Conservation (phyloP, 2,888 invertebrate species). For the Choreutis nemorana region DNA sequence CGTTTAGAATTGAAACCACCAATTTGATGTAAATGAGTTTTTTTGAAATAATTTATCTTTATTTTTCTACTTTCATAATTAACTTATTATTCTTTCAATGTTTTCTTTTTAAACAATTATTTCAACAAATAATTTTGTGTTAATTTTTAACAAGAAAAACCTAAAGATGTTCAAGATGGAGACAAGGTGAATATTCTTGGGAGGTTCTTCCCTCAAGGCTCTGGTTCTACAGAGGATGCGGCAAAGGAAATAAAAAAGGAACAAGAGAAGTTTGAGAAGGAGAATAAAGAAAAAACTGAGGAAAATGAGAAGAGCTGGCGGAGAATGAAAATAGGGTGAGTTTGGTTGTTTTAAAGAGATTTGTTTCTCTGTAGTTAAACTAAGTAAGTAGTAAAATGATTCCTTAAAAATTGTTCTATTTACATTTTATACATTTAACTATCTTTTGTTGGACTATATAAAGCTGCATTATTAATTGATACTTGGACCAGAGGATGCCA, state of each 20-base stretch:
- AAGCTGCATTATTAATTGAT: too few relatives aligned
- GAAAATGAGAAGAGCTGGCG: slow-evolving; percentile 76
- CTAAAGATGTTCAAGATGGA: slow-evolving; percentile 22
- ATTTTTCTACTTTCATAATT: slow-evolving; percentile 6
- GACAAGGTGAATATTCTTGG: slow-evolving; percentile 59
- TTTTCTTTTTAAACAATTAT: neutral
- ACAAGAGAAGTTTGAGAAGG: slow-evolving; percentile 63
- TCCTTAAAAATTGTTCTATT: too few relatives aligned
- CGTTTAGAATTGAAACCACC: slow-evolving; percentile 2
- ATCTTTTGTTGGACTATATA: too few relatives aligned
- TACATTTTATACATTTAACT: slow-evolving; percentile 1
- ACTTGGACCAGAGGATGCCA: too few relatives aligned
- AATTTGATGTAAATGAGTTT: neutral
- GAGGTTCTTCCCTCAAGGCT: slow-evolving; percentile 65
- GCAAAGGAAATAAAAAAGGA: slow-evolving; percentile 62
- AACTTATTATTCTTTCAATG: slow-evolving; percentile 8
- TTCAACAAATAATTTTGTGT: slow-evolving; percentile 21
- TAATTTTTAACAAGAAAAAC: too few relatives aligned
- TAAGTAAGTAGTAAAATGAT: neutral
- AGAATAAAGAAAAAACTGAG: slow-evolving; percentile 60
- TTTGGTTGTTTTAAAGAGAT: too few relatives aligned
- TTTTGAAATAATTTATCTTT: neutral
- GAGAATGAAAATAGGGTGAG: slow-evolving; percentile 74
- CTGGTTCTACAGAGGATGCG: slow-evolving; percentile 35
- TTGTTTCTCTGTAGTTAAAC: neutral